Conservation (phyloP, 92 coral and sea anemone genomes). For the Epizoanthus illoricatus region DNA sequence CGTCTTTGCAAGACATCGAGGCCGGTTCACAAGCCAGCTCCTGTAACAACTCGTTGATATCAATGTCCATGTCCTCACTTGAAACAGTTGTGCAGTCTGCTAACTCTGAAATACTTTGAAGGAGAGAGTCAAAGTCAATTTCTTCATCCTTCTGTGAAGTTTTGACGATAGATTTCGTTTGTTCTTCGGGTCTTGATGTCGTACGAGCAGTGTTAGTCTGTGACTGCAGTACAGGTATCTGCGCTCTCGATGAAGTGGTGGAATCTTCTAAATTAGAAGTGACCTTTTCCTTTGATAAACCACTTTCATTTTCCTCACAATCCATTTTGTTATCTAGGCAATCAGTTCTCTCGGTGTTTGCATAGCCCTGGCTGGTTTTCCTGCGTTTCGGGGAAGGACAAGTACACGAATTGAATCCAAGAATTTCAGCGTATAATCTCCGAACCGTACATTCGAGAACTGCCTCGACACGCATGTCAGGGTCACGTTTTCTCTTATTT, state of each 20-base stretch:
- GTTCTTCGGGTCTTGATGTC: constrained; percentile 20
- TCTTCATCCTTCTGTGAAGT: constrained; percentile 40
- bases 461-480: constrained; percentile 91
- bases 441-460: constrained; percentile 91
- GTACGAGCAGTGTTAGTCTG: background rate
- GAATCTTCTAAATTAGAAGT: constrained; percentile 43
- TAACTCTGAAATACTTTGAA: constrained; percentile 63
- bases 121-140: constrained; percentile 64
- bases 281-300: constrained; percentile 21
- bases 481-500: constrained; percentile 93
- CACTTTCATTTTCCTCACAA: background rate
- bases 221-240: constrained; percentile 17
- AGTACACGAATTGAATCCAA: constrained; percentile 49
- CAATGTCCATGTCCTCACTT: constrained; percentile 56
- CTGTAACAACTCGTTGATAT: constrained; percentile 79
- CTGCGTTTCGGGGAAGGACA: constrained; percentile 40
- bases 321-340: background rate
- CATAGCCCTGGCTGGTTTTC: constrained; percentile 10
- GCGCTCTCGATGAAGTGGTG: constrained; percentile 2
- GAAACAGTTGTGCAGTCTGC: constrained; percentile 63
- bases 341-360: background rate
- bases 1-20: constrained; percentile 41
- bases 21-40: constrained; percentile 75
- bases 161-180: constrained; percentile 18
- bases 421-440: constrained; percentile 80